These are phyloP conservation scores for Neostethus bicornis DNA, from an alignment of 2,797 vertebrate genomes.

Conservation along the genomic window DNA sequence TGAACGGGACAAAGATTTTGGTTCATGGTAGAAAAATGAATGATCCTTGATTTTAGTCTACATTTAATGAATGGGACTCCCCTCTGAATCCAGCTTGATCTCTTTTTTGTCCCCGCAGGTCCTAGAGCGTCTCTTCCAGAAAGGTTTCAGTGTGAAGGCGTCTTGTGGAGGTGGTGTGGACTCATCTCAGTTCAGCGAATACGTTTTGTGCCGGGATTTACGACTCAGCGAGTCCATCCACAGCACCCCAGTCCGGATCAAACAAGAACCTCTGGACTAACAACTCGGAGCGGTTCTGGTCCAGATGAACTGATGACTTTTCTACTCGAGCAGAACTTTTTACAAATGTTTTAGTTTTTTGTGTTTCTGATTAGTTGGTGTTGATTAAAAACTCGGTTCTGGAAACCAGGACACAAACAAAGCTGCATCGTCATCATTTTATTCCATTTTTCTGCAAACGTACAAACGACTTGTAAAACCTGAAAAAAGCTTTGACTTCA, in stretches of 20 bases:
- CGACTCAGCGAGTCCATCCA: constrained; percentile 76
- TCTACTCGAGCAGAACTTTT: too few relatives aligned
- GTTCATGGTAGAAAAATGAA: too few relatives aligned
- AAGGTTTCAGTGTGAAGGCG: constrained; percentile 86
- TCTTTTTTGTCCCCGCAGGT: constrained; percentile 74
- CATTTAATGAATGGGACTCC: too few relatives aligned
- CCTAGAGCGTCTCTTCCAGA: constrained; percentile 89
- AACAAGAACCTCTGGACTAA: constrained; percentile 92
- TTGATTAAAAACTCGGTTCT: not conserved
- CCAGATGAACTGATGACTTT: too few relatives aligned
- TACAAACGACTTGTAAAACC: constrained; percentile 81
- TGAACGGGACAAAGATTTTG: too few relatives aligned
- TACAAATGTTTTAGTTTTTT: too few relatives aligned
- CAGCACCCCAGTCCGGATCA: constrained; percentile 87
- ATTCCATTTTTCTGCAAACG: constrained; percentile 76
- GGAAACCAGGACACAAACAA: not conserved
- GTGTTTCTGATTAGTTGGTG: too few relatives aligned
- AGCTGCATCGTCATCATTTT: constrained; percentile 61
- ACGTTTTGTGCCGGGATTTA: constrained; percentile 86
- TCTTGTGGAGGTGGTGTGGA: constrained; percentile 90
- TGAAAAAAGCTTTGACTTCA: constrained; percentile 71
- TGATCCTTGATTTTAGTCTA: too few relatives aligned
- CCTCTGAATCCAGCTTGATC: not conserved
- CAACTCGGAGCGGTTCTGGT: too few relatives aligned
- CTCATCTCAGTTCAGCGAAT: constrained; percentile 94